These are phyloP conservation scores for Troides oblongomaculatus DNA, from an alignment of 2,888 invertebrate genomes.

Conservation along the genomic window DNA sequence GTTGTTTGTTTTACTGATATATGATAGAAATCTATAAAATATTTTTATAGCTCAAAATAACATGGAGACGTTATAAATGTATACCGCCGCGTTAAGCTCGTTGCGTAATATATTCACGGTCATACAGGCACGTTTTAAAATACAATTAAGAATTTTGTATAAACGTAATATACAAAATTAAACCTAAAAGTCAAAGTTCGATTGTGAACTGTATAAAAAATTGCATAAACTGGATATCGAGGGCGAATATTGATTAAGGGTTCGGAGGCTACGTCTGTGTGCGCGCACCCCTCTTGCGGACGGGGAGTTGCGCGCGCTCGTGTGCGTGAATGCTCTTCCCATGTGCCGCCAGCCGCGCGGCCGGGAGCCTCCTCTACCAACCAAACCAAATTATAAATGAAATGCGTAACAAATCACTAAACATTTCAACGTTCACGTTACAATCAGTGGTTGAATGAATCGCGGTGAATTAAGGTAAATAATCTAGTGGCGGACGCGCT, in stretches of 20 bases:
- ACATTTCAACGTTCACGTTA: slow-evolving; percentile 19
- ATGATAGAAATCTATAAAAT: background rate
- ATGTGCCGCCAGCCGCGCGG: slow-evolving; percentile 47
- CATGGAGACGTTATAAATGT: background rate
- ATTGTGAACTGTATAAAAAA: slow-evolving; percentile 55
- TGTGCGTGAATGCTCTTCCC: slow-evolving; percentile 47
- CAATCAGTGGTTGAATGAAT: slow-evolving; percentile 16
- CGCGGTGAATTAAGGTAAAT: slow-evolving; percentile 37
- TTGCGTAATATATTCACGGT: background rate
- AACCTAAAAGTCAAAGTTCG: slow-evolving; percentile 36
- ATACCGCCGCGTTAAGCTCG: background rate
- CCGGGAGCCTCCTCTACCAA: slow-evolving; percentile 45
- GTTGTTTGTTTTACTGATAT: no score
- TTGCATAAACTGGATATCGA: slow-evolving; percentile 58
- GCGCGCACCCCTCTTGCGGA: slow-evolving; percentile 44
- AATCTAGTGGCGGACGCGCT: slow-evolving; percentile 38
- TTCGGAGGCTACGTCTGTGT: slow-evolving; percentile 52
- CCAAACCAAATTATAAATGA: slow-evolving; percentile 46
- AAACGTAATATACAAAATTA: slow-evolving; percentile 2
- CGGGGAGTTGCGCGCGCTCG: slow-evolving; percentile 41
- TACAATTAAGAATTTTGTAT: slow-evolving; percentile 6
- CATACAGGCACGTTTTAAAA: slow-evolving; percentile 10
- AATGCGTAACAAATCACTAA: slow-evolving; percentile 42
- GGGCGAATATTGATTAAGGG: slow-evolving; percentile 73
- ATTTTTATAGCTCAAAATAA: background rate